Conservation (phyloP, 2,113 vertebrate species). For the Laticauda colubrina region DNA sequence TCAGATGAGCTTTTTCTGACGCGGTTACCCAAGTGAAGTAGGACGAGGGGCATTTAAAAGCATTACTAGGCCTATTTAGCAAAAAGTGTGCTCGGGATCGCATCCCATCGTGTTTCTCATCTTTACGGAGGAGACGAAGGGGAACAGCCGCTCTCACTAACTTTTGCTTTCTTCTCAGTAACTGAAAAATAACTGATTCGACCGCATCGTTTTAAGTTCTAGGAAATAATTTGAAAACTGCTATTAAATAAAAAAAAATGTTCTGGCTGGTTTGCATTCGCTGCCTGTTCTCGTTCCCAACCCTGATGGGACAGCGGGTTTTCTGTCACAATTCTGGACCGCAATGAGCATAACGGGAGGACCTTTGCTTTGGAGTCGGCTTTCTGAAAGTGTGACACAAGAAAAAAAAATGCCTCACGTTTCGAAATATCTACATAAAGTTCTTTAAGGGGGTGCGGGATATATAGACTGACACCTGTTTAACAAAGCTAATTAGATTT, state of each 20-base stretch:
- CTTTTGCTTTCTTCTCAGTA: not conserved
- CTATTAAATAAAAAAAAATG: not conserved
- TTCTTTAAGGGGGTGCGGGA: not conserved
- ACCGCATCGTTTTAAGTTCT: not conserved
- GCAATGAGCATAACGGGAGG: not conserved
- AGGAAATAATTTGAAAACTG: not conserved
- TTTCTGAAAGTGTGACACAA: not conserved
- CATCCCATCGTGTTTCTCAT: not conserved
- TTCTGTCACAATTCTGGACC: not conserved
- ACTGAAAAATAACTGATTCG: not conserved
- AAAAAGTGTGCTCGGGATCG: not conserved
- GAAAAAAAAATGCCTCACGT: not conserved
- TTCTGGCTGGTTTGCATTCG: not conserved
- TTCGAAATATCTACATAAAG: not conserved
- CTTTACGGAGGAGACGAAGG: not conserved
- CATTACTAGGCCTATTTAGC: not conserved
- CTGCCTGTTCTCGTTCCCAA: not conserved
- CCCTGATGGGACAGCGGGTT: not conserved
- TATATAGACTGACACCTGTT: not conserved
- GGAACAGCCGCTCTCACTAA: not conserved
- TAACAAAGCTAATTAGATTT: not conserved
- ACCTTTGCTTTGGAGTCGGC: not conserved
- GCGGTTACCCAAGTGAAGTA: not conserved
- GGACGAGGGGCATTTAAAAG: not conserved
- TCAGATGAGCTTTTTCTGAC: not conserved